phyloP scores from a whole-genome alignment of 2,888 invertebrate genomes.

The Automeris io region DNA sequence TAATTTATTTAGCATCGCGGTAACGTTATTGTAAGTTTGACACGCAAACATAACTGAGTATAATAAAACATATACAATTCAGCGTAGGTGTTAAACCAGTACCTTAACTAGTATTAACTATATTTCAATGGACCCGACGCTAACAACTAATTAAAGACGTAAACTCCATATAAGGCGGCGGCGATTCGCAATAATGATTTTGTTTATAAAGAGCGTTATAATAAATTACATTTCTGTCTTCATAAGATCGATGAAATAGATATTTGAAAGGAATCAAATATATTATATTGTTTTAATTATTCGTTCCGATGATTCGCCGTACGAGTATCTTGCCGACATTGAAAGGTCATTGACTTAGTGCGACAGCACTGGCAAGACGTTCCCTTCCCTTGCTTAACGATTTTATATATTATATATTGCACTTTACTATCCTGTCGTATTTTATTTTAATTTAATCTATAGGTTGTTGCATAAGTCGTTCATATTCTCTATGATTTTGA shows the following conservation, averaged over 20 bases:
- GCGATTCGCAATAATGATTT: conserved; percentile 31
- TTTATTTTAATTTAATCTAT: too few species aligned
- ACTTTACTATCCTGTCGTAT: too few species aligned
- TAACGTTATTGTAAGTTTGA: conserved; percentile 11
- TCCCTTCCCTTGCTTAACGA: conserved; percentile 43
- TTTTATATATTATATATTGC: conserved; percentile 21
- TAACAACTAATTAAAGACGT: conserved; percentile 31
- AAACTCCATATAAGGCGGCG: conserved; percentile 33
- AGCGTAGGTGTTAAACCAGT: conserved; percentile 32
- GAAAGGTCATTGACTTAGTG: conserved; percentile 66
- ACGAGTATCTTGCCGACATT: conserved; percentile 59
- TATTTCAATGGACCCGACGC: conserved; percentile 29
- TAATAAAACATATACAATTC: conserved; percentile 11
- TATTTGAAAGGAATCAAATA: conserved; percentile 36
- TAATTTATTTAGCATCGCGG: conserved; percentile 16
- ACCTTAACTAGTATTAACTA: conserved; percentile 28
- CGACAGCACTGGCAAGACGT: conserved; percentile 39
- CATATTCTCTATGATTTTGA: too few species aligned
- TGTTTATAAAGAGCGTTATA: conserved; percentile 25
- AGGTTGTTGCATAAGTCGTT: too few species aligned
- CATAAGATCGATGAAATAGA: conserved; percentile 30
- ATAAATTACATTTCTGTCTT: conserved; percentile 35
- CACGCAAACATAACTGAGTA: conserved; percentile 9
- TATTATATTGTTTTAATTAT: conserved; percentile 42
- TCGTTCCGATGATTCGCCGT: conserved; percentile 44